A percentile compares a stretch with the other conserved stretches of the same genome.
These are phyloP conservation scores for Papilio polyxenes DNA, from an alignment of 1,140 invertebrate species.

Conservation along the genomic window DNA sequence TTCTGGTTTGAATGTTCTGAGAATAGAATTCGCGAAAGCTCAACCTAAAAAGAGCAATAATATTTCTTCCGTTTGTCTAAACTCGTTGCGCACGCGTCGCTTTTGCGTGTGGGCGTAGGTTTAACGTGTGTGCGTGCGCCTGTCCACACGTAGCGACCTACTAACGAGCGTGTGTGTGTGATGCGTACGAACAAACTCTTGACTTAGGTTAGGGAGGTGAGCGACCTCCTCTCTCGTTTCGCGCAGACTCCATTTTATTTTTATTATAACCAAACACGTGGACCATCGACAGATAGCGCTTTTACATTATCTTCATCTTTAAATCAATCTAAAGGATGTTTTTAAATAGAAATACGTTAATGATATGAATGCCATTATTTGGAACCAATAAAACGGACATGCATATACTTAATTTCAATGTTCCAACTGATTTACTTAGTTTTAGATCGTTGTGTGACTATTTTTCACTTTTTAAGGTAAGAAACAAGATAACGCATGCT, in stretches of 20 bases:
- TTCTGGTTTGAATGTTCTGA: slow-evolving; percentile 41
- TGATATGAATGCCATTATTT: neutral
- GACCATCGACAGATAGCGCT: slow-evolving; percentile 57
- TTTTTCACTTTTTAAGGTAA: no score
- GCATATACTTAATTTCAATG: neutral
- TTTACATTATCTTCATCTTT: slow-evolving; percentile 65
- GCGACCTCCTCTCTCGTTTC: slow-evolving; percentile 75
- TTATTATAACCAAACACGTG: slow-evolving; percentile 77
- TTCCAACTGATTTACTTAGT: no score
- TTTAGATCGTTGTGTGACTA: no score
- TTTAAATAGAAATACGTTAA: neutral
- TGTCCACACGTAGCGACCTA: slow-evolving; percentile 49
- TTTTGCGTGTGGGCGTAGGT: slow-evolving; percentile 54
- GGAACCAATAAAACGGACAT: no score
- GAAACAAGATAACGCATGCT: no score
- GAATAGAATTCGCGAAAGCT: slow-evolving; percentile 62
- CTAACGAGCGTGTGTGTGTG: slow-evolving; percentile 62
- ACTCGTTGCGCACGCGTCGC: slow-evolving; percentile 75
- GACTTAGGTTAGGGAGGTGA: slow-evolving; percentile 81
- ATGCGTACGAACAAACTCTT: slow-evolving; percentile 73
- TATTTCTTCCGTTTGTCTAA: slow-evolving; percentile 80
- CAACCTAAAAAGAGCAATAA: slow-evolving; percentile 77
- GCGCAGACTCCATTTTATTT: slow-evolving; percentile 76
- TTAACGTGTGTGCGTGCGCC: slow-evolving; percentile 52
- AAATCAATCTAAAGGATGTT: slow-evolving; percentile 21